Evolutionary conservation across 2,888 invertebrate species (phyloP), one percentile per base, ranked within the genome.

Genomic region (Tortricodes alternella): DNA sequence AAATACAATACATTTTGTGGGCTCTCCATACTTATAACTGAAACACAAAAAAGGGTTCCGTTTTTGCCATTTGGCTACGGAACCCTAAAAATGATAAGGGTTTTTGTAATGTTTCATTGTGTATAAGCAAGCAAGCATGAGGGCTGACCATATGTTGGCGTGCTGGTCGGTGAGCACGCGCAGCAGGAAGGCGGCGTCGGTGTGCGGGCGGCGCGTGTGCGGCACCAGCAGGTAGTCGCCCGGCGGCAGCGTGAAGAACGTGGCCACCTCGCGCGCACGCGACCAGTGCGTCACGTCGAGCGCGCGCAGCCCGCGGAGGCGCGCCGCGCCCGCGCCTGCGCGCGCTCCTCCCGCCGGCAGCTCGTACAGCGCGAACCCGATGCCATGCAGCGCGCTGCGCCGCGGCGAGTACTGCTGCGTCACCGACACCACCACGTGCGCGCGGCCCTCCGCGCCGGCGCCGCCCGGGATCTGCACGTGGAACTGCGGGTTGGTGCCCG

Each of bases 201-300:
- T 88, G 85, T 94, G 93, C 53, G 94, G 92, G 58, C 92, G 89
- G 64, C 93, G 93, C 53, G 95, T 93, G 85, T 94, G 94, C 58
- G 95, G 94, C 65, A 95, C 93, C 51, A 95, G 93, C 53, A 95
- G 92, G 79, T 95, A 95, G 74, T 94, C 94, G 2, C 95, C 95
- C 7, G 95, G 92, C 41, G 94, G 94, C 69, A 95, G 86, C 48
- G 94, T 93, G 85, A 95, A 95, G 81, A 95, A 94, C 23, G 94
- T 94, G 8, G 93, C 95, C 41, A 95, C 94, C 84, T 94, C 94
- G 65, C 93, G 80, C 2, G 93, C 92, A 21, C 93, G 81, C 0
- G 93, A 92, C 78, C 92, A 92, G 74, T 93, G 93, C 48, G 94
- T 93, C 24, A 93, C 93, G 66, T 93, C 93, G 64, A 93, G 73